Conservation (phyloP, 2,113 vertebrate species). For the Chamaetylas fuelleborni region DNA sequence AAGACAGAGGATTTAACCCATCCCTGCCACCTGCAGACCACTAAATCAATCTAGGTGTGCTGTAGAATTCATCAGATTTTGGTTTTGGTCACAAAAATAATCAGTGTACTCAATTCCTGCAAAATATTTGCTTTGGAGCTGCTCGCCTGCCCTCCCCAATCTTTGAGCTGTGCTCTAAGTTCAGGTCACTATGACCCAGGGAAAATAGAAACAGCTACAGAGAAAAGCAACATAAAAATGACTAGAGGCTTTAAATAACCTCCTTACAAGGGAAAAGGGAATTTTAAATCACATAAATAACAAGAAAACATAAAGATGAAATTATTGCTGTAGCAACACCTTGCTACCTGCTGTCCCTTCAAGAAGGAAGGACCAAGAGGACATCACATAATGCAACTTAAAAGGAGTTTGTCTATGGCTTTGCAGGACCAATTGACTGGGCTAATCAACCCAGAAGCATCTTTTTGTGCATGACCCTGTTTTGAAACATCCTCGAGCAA, state of each 20-base stretch:
- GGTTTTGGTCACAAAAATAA: neutral
- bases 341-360: neutral
- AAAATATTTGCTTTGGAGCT: neutral
- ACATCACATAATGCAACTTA: neutral
- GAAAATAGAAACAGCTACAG: neutral
- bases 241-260: neutral
- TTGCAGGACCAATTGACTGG: neutral
- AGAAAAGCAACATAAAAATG: neutral
- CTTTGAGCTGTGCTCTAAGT: neutral
- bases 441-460: fast-evolving
- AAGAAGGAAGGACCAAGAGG: neutral
- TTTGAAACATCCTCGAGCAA: neutral
- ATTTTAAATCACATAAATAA: neutral
- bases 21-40: neutral
- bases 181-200: fast-evolving
- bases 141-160: neutral
- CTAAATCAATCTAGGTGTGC: neutral
- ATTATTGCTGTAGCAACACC: neutral
- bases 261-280: neutral
- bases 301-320: neutral
- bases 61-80: fast-evolving
- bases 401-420: neutral
- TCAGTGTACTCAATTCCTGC: neutral
- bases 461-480: neutral
- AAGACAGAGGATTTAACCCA: neutral